These are phyloP conservation scores for Eulemur albifrons DNA, from an alignment of 2,797 vertebrate species.

Conservation along the genomic window DNA sequence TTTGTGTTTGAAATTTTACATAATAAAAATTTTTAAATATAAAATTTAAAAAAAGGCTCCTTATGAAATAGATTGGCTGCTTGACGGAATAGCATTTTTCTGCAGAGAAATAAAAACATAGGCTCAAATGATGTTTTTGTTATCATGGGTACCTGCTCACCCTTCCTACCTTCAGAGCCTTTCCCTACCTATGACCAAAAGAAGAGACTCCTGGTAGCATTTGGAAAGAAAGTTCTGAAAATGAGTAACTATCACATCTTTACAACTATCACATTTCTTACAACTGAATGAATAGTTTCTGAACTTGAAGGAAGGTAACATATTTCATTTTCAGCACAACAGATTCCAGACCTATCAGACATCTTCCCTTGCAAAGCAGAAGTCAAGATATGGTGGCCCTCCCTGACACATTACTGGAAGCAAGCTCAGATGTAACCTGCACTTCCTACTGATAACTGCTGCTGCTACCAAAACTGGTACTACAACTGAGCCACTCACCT, in stretches of 20 bases:
- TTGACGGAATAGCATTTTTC: constrained; percentile 3
- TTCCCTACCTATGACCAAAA: neutral
- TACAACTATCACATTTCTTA: neutral
- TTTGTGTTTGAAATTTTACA: neutral
- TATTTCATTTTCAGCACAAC: neutral
- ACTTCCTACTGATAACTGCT: neutral
- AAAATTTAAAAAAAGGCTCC: neutral
- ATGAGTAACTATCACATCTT: neutral
- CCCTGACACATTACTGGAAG: neutral
- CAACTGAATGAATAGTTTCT: neutral
- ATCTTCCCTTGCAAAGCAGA: constrained; percentile 4
- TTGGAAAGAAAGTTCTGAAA: constrained; percentile 47
- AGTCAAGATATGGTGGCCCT: neutral
- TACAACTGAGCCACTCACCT: constrained; percentile 3
- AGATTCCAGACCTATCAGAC: neutral
- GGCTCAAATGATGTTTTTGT: neutral
- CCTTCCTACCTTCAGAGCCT: neutral
- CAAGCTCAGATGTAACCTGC: neutral
- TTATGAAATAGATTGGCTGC: neutral
- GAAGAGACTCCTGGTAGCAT: neutral
- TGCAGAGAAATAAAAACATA: constrained; percentile 35
- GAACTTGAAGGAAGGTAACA: constrained; percentile 20
- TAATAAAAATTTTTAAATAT: neutral
- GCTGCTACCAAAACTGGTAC: neutral
- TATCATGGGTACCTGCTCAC: neutral